Percentiles rank a stretch among this genome's conserved stretches.
Evolutionary conservation across 92 coral and sea anemone genomes (phyloP).

Genomic region (Heteractis magnifica): DNA sequence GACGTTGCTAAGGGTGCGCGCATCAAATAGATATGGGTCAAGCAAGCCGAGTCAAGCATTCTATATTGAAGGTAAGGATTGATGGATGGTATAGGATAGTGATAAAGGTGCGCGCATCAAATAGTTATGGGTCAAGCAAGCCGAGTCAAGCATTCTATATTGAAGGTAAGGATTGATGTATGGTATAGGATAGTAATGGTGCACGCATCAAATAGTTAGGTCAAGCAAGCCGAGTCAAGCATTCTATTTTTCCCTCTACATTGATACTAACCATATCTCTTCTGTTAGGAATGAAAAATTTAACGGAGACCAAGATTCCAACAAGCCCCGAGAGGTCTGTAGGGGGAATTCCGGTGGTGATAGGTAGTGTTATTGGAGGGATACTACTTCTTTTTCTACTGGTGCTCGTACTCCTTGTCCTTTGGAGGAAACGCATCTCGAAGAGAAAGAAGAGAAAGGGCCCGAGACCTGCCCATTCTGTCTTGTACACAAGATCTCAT

Average conservation of each 20-base stretch:
- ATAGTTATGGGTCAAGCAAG: not conserved
- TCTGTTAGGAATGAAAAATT: constrained; percentile 9
- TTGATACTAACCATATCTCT: not conserved
- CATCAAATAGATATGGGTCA: constrained; percentile 64
- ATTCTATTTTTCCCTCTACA: too few relatives aligned
- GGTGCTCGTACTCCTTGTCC: constrained; percentile 31
- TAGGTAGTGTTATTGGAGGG: constrained; percentile 56
- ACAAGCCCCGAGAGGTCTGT: not conserved
- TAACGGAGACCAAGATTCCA: not conserved
- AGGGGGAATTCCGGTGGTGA: constrained; percentile 40
- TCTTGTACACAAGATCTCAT: constrained; percentile 5
- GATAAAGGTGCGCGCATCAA: not conserved
- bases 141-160: not conserved
- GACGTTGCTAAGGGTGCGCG: constrained; percentile 73
- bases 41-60: constrained; percentile 40
- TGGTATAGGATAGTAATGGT: not conserved
- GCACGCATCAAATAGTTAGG: not conserved
- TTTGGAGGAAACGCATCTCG: constrained; percentile 22
- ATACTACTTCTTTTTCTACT: constrained; percentile 23
- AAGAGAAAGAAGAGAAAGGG: not conserved
- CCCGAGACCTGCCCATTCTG: constrained; percentile 1
- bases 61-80: constrained; percentile 37
- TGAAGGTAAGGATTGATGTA: constrained; percentile 34
- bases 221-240: not conserved
- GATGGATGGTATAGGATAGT: not conserved